Evolutionary conservation across 2,888 invertebrate genomes (phyloP).

Genomic region (Alitta virens): DNA sequence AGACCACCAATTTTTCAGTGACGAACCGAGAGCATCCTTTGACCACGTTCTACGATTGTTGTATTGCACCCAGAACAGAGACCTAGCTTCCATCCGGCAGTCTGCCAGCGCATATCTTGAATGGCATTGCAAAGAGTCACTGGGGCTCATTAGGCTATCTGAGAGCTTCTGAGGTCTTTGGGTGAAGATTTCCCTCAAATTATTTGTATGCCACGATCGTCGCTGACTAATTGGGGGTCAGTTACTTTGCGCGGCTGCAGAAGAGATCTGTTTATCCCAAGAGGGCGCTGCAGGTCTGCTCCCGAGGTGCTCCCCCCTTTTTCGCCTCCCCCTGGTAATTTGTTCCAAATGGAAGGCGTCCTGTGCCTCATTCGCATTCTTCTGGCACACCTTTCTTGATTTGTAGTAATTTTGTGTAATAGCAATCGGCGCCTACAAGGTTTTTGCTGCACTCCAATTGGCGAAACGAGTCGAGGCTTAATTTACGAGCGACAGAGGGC

Average conservation of each 20-base stretch:
- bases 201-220: no score
- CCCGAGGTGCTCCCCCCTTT: neutral
- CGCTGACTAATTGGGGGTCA: neutral
- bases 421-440: neutral
- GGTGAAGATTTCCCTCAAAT: no score
- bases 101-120: no score
- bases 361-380: conserved; percentile 5
- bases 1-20: no score
- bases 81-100: no score
- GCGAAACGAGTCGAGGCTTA: conserved; percentile 1
- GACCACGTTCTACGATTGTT: no score
- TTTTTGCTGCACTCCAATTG: neutral
- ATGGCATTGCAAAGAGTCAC: no score
- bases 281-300: neutral
- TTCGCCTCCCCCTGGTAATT: neutral
- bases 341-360: neutral
- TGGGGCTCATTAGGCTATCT: no score
- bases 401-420: conserved; percentile 11
- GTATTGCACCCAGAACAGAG: no score
- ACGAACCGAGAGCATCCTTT: no score
- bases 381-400: neutral
- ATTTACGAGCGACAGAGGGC: conserved; percentile 2
- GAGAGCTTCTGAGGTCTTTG: no score
- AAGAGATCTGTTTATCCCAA: no score
- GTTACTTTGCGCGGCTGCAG: neutral